These are phyloP conservation scores for Marasmarcha lunaedactyla DNA, from an alignment of 2,888 invertebrate genomes.

Conservation along the genomic window DNA sequence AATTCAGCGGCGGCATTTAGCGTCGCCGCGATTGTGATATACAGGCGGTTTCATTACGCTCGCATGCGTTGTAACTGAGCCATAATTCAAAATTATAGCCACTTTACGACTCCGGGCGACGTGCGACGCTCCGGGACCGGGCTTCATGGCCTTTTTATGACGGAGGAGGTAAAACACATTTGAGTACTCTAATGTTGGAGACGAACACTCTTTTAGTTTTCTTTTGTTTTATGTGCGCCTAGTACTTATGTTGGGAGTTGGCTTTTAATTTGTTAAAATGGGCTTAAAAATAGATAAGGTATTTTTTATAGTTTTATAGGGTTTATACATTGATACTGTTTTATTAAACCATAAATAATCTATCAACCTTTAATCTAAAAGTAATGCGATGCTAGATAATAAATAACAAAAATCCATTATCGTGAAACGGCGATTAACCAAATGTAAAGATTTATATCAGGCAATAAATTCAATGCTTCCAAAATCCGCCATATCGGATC, in stretches of 20 bases:
- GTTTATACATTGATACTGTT: too few species aligned
- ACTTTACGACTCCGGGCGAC: conserved; percentile 30
- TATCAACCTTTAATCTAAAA: too few species aligned
- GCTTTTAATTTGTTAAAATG: too few species aligned
- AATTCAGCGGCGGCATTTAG: conserved; percentile 48
- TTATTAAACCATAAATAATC: too few species aligned
- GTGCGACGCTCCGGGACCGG: conserved; percentile 15
- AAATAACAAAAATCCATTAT: conserved; percentile 1
- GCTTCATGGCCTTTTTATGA: conserved; percentile 22
- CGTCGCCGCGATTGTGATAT: conserved; percentile 46
- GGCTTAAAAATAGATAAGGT: too few species aligned
- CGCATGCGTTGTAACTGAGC: conserved; percentile 39
- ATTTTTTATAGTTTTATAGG: too few species aligned
- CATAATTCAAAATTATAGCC: conserved; percentile 56
- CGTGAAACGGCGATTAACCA: conserved; percentile 1
- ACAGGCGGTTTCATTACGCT: conserved; percentile 53
- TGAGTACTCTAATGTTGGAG: too few species aligned
- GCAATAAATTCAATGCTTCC: conserved; percentile 29
- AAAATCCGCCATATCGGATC: conserved; percentile 36
- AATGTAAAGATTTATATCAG: conserved; percentile 1
- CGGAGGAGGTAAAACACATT: too few species aligned
- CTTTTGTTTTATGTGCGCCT: too few species aligned
- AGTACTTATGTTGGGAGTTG: neutral
- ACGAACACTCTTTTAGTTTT: too few species aligned
- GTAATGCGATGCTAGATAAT: neutral